Evolutionary conservation across 2,113 vertebrate species (phyloP).

Genomic region (Alethe diademata): DNA sequence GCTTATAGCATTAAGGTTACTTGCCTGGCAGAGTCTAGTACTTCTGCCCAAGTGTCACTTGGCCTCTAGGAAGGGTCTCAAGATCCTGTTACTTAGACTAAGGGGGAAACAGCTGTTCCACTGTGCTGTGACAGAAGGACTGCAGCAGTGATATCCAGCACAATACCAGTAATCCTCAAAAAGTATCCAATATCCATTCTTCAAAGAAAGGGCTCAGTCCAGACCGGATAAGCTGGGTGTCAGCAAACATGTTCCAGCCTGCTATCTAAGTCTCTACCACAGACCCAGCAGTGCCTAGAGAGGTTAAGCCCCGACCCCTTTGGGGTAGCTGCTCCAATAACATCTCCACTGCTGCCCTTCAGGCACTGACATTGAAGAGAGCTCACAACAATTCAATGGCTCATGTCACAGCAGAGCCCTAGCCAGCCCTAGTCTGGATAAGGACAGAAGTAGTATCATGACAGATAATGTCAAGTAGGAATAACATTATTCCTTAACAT

Average conservation of each 20-base stretch:
- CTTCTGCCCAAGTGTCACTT: not conserved
- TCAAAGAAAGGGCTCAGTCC: not conserved
- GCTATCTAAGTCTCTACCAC: not conserved
- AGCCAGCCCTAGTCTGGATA: not conserved
- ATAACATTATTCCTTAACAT: not conserved
- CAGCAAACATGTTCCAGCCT: not conserved
- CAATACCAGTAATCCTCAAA: not conserved
- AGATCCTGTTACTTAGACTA: not conserved
- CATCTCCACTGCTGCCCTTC: not conserved
- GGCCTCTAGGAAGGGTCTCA: not conserved
- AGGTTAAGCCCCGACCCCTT: not conserved
- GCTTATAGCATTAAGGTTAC: not conserved
- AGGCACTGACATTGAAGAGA: not conserved
- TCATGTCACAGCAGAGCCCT: not conserved
- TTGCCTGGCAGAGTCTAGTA: not conserved
- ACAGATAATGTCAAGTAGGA: not conserved
- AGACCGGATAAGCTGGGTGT: not conserved
- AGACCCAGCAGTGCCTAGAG: not conserved
- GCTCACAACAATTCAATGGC: not conserved
- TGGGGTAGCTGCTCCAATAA: not conserved
- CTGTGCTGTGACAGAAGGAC: not conserved
- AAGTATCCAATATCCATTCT: not conserved
- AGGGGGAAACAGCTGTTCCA: not conserved
- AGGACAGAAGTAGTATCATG: not conserved
- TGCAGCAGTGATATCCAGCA: not conserved